These are phyloP conservation scores for Atopsyche davidsoni DNA, from an alignment of 1,140 invertebrate genomes.

Conservation along the genomic window DNA sequence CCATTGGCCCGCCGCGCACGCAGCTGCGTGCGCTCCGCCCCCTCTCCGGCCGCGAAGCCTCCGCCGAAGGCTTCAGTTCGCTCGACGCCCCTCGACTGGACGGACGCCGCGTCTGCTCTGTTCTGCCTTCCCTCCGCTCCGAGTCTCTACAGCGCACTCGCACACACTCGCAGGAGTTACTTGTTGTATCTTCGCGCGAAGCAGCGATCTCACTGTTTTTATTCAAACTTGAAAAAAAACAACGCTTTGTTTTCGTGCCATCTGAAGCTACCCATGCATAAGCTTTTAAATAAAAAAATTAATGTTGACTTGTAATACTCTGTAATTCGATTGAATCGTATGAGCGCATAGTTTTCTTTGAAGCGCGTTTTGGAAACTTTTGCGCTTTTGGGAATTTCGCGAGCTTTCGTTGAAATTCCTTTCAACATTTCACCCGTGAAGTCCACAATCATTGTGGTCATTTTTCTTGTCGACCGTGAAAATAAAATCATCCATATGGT, in stretches of 20 bases:
- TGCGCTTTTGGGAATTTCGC: too few species aligned
- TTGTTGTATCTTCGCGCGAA: neutral
- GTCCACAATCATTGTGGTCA: conserved; percentile 1
- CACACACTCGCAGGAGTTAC: neutral
- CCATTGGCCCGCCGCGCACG: conserved; percentile 45
- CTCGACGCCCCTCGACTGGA: conserved; percentile 14
- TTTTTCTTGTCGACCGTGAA: conserved; percentile 11
- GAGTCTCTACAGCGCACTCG: conserved; percentile 1
- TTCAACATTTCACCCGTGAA: conserved; percentile 8
- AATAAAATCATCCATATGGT: conserved; percentile 49
- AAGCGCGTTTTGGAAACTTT: too few species aligned
- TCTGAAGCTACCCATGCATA: neutral
- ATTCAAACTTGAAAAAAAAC: neutral
- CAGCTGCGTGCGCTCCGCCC: conserved; percentile 38
- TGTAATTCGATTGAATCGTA: too few species aligned
- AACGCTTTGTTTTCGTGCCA: conserved; percentile 2
- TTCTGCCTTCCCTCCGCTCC: neutral
- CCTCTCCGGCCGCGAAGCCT: conserved; percentile 27
- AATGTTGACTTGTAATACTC: too few species aligned
- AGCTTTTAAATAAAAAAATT: conserved; percentile 4
- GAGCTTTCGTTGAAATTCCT: too few species aligned
- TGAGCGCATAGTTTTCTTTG: too few species aligned
- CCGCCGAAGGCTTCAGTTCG: conserved; percentile 19
- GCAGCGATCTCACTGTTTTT: neutral
- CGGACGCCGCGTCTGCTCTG: conserved; percentile 19